Evolutionary conservation across 2,888 invertebrate species (phyloP).

Genomic region (Acrocyrtus sp.): DNA sequence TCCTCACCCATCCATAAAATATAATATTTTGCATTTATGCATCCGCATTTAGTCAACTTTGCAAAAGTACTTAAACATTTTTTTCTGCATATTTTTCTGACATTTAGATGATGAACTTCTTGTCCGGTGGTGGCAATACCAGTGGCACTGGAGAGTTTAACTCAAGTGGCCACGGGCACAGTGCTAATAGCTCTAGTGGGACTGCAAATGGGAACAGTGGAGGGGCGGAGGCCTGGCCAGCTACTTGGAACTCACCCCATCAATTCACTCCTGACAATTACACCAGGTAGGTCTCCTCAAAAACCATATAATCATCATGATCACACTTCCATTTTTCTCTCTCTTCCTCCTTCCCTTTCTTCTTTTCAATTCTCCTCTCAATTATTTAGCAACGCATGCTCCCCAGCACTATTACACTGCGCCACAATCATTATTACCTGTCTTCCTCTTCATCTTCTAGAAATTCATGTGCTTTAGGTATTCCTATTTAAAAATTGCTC

Average conservation of each 20-base stretch:
- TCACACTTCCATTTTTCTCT: slow-evolving; percentile 24
- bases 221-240: slow-evolving; percentile 55
- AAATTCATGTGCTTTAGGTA: too few species aligned
- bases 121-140: slow-evolving; percentile 48
- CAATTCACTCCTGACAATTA: slow-evolving; percentile 62
- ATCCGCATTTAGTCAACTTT: too few species aligned
- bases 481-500: too few species aligned
- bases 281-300: slow-evolving; percentile 59
- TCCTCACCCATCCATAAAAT: too few species aligned
- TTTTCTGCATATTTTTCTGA: too few species aligned
- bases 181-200: slow-evolving; percentile 40
- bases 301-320: slow-evolving; percentile 53
- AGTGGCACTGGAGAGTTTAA: slow-evolving; percentile 34
- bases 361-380: neutral
- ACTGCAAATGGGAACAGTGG: slow-evolving; percentile 43
- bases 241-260: slow-evolving; percentile 61
- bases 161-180: slow-evolving; percentile 39
- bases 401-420: too few species aligned
- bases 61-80: too few species aligned
- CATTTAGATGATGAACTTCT: slow-evolving; percentile 61
- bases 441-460: too few species aligned
- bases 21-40: too few species aligned
- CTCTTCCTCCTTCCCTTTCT: slow-evolving; percentile 5
- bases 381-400: slow-evolving; percentile 23
- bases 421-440: too few species aligned